Conservation (phyloP, 2,888 invertebrate genomes). For the Saturnia pavonia region DNA sequence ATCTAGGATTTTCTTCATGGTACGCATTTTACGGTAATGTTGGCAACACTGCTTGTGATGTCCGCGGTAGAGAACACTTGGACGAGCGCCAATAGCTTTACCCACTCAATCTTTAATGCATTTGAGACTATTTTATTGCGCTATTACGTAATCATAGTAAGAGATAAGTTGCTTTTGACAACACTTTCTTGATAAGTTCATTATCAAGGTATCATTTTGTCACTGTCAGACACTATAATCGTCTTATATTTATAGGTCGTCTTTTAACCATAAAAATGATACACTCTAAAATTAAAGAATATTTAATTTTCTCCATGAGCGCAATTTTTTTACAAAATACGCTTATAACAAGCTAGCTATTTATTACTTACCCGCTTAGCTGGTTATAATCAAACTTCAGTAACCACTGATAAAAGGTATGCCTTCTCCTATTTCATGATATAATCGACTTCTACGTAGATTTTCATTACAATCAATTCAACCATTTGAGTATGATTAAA, state of each 20-base stretch:
- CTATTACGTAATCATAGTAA: conserved; percentile 22
- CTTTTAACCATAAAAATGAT: background rate
- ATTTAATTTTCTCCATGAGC: background rate
- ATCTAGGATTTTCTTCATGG: background rate
- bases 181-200: background rate
- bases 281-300: background rate
- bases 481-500: background rate
- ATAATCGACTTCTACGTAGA: background rate
- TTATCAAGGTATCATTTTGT: background rate
- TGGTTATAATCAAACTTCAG: too few species aligned
- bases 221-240: conserved; percentile 10
- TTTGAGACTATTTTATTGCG: conserved; percentile 49
- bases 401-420: too few species aligned
- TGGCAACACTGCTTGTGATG: conserved; percentile 24
- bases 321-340: background rate
- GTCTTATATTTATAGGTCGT: too few species aligned
- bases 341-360: too few species aligned
- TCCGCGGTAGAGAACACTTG: conserved; percentile 45
- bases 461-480: background rate
- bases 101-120: conserved; percentile 54
- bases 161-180: conserved; percentile 9
- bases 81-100: conserved; percentile 48
- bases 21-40: background rate
- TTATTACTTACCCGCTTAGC: too few species aligned
- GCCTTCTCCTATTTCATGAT: too few species aligned